phyloP scores from a whole-genome alignment of 2,888 invertebrate genomes.

The Pecten maximus region DNA sequence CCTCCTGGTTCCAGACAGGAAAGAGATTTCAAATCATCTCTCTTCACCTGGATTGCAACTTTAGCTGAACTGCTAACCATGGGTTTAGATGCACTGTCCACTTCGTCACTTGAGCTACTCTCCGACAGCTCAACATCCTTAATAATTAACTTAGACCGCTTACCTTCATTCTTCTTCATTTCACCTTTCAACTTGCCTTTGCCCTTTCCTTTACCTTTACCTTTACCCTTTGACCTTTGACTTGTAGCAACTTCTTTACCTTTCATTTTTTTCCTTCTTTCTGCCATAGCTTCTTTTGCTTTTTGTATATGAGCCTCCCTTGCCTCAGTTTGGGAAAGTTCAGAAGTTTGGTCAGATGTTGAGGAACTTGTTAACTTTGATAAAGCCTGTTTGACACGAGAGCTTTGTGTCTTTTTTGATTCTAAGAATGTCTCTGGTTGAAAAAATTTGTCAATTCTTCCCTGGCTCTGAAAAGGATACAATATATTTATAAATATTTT shows the following conservation, averaged over 20 bases:
- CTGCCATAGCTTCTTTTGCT: constrained; percentile 19
- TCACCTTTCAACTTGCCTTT: constrained; percentile 41
- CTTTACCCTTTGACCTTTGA: constrained; percentile 38
- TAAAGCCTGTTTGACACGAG: constrained; percentile 59
- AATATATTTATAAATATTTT: too few species aligned
- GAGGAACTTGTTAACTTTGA: constrained; percentile 41
- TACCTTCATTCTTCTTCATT: constrained; percentile 33
- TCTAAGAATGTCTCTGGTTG: constrained; percentile 63
- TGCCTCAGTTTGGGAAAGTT: background rate
- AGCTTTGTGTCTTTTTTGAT: constrained; percentile 59
- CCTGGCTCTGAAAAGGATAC: constrained; percentile 60
- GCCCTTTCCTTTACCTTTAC: constrained; percentile 42
- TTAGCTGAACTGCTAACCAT: background rate
- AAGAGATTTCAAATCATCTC: background rate
- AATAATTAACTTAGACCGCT: constrained; percentile 37
- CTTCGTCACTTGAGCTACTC: constrained; percentile 62
- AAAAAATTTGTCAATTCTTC: constrained; percentile 63
- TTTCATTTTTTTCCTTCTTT: background rate
- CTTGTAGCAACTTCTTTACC: background rate
- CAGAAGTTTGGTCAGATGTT: constrained; percentile 36
- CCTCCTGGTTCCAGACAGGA: constrained; percentile 17
- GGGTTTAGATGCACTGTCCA: background rate
- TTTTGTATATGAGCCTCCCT: background rate
- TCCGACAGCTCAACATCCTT: constrained; percentile 63
- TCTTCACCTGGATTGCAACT: background rate